Percentiles rank a stretch among this genome's conserved stretches.
Conservation (phyloP, 2,113 vertebrate species). For the Xiphophorus hellerii region DNA sequence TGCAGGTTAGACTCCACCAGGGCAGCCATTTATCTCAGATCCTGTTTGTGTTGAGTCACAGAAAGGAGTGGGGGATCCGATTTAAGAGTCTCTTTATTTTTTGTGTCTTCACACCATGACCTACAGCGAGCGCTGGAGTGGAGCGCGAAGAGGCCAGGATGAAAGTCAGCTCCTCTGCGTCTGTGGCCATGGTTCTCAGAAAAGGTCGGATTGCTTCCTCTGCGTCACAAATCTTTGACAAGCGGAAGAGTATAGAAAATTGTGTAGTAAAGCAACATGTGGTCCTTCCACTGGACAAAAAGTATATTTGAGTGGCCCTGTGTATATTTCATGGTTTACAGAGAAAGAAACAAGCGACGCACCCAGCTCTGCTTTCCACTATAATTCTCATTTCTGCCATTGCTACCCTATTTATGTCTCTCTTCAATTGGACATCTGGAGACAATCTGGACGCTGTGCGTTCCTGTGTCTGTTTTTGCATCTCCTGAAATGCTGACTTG, state of each 20-base stretch:
- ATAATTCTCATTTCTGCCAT: conserved; percentile 24
- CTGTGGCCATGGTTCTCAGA: not conserved
- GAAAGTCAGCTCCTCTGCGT: not conserved
- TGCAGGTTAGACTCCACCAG: too few relatives aligned
- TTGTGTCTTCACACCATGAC: not conserved
- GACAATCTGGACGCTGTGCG: conserved; percentile 46
- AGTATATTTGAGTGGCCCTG: not conserved
- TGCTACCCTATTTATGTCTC: conserved; percentile 68
- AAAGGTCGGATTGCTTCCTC: not conserved
- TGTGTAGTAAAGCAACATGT: not conserved
- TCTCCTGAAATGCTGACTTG: conserved; percentile 37
- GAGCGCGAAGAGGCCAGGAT: not conserved
- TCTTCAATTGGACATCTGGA: conserved; percentile 74
- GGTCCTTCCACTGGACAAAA: not conserved
- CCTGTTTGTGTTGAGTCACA: too few relatives aligned
- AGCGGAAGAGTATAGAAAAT: not conserved
- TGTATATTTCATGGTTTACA: conserved; percentile 10
- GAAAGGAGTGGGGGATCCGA: too few relatives aligned
- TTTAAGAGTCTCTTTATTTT: not conserved
- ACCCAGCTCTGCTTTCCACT: conserved; percentile 22
- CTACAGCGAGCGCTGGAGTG: not conserved
- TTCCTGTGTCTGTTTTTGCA: conserved; percentile 42
- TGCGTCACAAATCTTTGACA: not conserved
- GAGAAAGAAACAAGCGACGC: conserved; percentile 38
- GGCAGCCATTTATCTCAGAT: too few relatives aligned